A percentile compares a stretch with the other conserved stretches of the same genome.
These are phyloP conservation scores for Scalopus aquaticus DNA, from an alignment of 2,113 vertebrate species.

Conservation along the genomic window DNA sequence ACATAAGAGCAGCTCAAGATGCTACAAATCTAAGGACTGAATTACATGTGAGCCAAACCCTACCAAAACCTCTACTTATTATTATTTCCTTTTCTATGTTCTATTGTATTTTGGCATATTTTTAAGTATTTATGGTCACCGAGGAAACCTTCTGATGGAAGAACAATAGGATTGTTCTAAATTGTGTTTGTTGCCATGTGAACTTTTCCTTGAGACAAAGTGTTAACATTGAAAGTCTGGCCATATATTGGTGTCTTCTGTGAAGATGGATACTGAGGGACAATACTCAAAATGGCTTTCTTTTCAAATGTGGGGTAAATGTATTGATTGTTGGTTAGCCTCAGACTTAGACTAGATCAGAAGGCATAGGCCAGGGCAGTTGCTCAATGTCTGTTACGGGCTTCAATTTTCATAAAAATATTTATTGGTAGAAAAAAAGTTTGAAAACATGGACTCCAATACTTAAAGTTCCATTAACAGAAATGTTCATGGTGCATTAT, in stretches of 20 bases:
- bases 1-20: slow-evolving; percentile 97
- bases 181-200: slow-evolving; percentile 64
- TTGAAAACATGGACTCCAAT: neutral
- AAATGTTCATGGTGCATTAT: too few relatives aligned
- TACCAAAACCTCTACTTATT: slow-evolving; percentile 63
- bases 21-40: slow-evolving; percentile 90
- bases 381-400: slow-evolving; percentile 69
- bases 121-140: slow-evolving; percentile 62
- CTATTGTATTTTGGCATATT: slow-evolving; percentile 72
- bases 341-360: slow-evolving; percentile 49
- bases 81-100: slow-evolving; percentile 60
- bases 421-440: slow-evolving; percentile 80
- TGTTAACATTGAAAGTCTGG: slow-evolving; percentile 36
- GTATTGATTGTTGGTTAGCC: slow-evolving; percentile 25
- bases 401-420: slow-evolving; percentile 86
- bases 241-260: slow-evolving; percentile 84
- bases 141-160: slow-evolving; percentile 35
- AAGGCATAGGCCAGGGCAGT: slow-evolving; percentile 63
- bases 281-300: slow-evolving; percentile 70
- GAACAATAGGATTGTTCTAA: slow-evolving; percentile 22
- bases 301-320: slow-evolving; percentile 58
- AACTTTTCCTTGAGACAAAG: slow-evolving; percentile 55
- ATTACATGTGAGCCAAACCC: slow-evolving; percentile 31
- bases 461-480: neutral
- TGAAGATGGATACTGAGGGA: slow-evolving; percentile 85